Base-by-base conservation (phyloP, 35 echinoderm and acorn worm species). In the Patiria miniata region DNA sequence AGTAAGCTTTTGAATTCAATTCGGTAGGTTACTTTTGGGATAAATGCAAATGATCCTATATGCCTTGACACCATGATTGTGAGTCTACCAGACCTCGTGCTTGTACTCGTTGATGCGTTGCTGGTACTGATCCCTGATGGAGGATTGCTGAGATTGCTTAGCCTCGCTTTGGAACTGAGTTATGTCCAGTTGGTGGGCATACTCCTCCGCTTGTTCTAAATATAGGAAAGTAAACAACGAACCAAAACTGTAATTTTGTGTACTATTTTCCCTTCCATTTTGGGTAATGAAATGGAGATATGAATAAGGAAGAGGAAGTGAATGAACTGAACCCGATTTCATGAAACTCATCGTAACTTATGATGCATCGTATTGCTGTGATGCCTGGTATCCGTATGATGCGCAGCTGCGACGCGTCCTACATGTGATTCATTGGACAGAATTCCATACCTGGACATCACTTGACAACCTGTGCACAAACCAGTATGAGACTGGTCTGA, bases 121-220 rank as follows among this genome's bases (percentile, higher is more conserved):
- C 52, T 88, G 87, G 51, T 97, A 97, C 51, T 97, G 95, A 33
- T 97, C 95, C 61, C 91, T 78, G 14, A 97, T 82, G 30, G 91
- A 97, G 9, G 93, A 87, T 56, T 92, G 81, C 4, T 88, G 83
- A 28, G 81, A 86, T 33, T 97, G 88, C 50, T 93, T 93, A 55
- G 92, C 95, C 37, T 87, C 52, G 16, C 85, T 97, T 79, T 97
- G 91, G 39, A 81, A 77, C 10, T 90, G 52, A 18, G 91, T 90
- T 2, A 97, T 47, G 55, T 97, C 91, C 18, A 93, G 60, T 52
- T 80, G 88, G 51, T 97, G 89, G 8, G 88, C 95, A 54, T 91
- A 93, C 40, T 97, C 95, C 23, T 97, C 91, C 51, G 89, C 83
- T 80, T 90, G 86, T 17, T 97, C 95, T 97, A n/a, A 47, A 47